These are phyloP conservation scores for Palythoa grandiflora DNA, from an alignment of 92 coral and sea anemone genomes.

Conservation along the genomic window DNA sequence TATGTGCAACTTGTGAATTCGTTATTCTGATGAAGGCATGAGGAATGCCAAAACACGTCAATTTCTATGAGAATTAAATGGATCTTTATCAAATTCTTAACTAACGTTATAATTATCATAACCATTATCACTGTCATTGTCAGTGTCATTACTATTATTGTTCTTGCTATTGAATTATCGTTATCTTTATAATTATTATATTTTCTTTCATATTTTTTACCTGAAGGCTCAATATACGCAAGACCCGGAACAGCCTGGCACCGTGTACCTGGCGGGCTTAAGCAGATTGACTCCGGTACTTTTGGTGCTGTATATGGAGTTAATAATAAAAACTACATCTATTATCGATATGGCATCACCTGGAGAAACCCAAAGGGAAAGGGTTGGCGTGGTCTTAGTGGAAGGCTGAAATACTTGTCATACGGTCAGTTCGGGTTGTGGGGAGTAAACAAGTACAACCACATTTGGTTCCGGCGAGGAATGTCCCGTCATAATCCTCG, in stretches of 20 bases:
- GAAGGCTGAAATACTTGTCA: conserved; percentile 42
- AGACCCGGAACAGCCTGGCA: conserved; percentile 33
- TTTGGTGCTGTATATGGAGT: conserved; percentile 51
- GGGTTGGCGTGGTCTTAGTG: conserved; percentile 14
- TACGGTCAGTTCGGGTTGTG: conserved; percentile 49
- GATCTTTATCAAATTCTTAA: too few relatives aligned
- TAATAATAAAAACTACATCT: not conserved
- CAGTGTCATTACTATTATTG: too few relatives aligned
- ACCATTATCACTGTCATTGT: too few relatives aligned
- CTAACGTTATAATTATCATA: too few relatives aligned
- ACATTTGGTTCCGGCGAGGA: conserved; percentile 23
- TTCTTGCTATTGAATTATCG: too few relatives aligned
- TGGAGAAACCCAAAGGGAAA: conserved; percentile 39
- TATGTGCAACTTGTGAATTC: too few relatives aligned
- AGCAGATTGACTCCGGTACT: conserved; percentile 59
- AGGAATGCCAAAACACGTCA: too few relatives aligned
- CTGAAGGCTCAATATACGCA: conserved; percentile 10
- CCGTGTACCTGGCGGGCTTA: conserved; percentile 31
- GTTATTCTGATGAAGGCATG: too few relatives aligned
- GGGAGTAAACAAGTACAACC: conserved; percentile 25
- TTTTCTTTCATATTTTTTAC: not conserved
- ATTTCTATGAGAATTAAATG: too few relatives aligned
- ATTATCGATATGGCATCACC: conserved; percentile 46
- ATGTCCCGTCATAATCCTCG: conserved; percentile 14
- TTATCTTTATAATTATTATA: not conserved